Percentiles rank a stretch among this genome's conserved stretches.
phyloP scores from a whole-genome alignment of 2,888 invertebrate species.

The Aspidapion aeneum region DNA sequence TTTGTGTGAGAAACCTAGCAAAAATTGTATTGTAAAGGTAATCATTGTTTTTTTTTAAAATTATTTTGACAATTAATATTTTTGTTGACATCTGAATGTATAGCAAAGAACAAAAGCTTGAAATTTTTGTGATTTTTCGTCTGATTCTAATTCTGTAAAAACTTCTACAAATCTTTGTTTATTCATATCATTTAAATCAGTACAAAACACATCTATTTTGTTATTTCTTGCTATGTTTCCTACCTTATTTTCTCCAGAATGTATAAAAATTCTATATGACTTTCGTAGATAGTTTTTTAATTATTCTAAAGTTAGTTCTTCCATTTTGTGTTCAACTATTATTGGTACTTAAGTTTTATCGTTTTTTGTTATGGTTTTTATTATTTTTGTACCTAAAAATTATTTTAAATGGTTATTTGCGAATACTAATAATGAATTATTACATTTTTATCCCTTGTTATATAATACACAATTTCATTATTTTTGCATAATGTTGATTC shows the following conservation, averaged over 20 bases:
- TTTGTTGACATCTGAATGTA: too few species aligned
- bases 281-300: constrained; percentile 10
- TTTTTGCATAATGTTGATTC: too few species aligned
- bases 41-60: too few species aligned
- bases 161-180: background rate
- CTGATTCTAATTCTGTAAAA: background rate
- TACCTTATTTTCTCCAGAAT: constrained; percentile 22
- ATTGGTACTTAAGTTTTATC: constrained; percentile 31
- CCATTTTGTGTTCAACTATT: constrained; percentile 29
- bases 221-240: constrained; percentile 11
- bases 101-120: too few species aligned
- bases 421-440: too few species aligned
- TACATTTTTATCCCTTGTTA: too few species aligned
- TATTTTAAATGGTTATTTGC: background rate
- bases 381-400: constrained; percentile 12
- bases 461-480: too few species aligned
- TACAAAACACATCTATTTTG: background rate
- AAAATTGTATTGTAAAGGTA: too few species aligned
- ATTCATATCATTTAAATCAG: constrained; percentile 11
- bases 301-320: constrained; percentile 25
- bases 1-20: too few species aligned
- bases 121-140: too few species aligned
- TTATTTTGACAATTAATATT: too few species aligned
- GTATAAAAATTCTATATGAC: constrained; percentile 23
- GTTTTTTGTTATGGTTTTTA: constrained; percentile 27